Conservation (phyloP, 2,113 vertebrate genomes). For the Gallinago undulata region DNA sequence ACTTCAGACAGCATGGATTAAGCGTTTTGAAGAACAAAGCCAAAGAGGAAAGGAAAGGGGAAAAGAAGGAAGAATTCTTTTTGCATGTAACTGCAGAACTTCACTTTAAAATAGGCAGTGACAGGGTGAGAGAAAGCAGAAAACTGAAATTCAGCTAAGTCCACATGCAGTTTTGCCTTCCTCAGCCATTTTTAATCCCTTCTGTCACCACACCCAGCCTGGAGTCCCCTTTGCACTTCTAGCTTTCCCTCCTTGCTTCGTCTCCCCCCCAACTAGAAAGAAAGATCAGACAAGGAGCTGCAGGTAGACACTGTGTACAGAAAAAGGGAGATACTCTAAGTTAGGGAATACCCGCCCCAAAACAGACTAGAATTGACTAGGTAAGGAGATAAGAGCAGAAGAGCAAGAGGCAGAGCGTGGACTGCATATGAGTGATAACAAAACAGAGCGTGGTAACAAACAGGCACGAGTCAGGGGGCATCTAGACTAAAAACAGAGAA, state of each 20-base stretch:
- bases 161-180: neutral
- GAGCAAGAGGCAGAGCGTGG: neutral
- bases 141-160: conserved; percentile 4
- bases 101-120: neutral
- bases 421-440: neutral
- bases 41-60: neutral
- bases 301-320: neutral
- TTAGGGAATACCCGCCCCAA: neutral
- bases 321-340: neutral
- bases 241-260: neutral
- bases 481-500: neutral
- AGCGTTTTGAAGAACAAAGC: neutral
- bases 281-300: neutral
- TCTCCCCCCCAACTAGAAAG: neutral
- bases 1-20: neutral
- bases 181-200: conserved; percentile 3
- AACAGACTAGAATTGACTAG: neutral
- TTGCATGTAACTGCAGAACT: neutral
- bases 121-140: neutral
- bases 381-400: neutral
- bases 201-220: neutral
- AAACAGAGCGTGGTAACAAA: neutral
- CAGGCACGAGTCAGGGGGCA: neutral
- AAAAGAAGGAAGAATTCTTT: neutral
- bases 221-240: neutral